A percentile compares a stretch with the other conserved stretches of the same genome.
Evolutionary conservation across 2,888 invertebrate genomes (phyloP).

Genomic region (Melieria crassipennis): DNA sequence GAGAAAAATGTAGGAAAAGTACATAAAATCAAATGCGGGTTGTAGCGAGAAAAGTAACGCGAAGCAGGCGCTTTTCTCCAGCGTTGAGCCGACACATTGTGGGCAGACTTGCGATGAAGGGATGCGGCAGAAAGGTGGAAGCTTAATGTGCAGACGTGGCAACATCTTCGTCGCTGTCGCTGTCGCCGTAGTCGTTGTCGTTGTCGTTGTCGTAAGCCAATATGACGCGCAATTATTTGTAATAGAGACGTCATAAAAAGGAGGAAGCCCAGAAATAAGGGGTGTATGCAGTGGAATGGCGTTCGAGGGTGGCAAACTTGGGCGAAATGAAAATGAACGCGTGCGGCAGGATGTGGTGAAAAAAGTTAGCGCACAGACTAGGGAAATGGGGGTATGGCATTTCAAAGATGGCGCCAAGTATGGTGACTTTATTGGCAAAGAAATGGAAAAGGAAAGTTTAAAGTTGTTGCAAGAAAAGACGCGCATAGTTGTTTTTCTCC

Average conservation of each 20-base stretch:
- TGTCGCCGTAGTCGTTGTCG: slow-evolving; percentile 3
- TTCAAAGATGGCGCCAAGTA: slow-evolving; percentile 43
- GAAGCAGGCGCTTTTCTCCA: too few relatives aligned
- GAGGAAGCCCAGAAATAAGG: slow-evolving; percentile 14
- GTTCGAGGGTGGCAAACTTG: not conserved
- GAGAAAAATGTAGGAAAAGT: slow-evolving; percentile 1
- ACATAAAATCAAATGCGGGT: not conserved
- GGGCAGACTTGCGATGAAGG: not conserved
- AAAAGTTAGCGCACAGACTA: not conserved
- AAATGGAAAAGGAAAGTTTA: slow-evolving; percentile 20
- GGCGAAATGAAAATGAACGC: not conserved
- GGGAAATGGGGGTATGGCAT: slow-evolving; percentile 19
- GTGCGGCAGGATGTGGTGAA: not conserved
- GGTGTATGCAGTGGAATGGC: not conserved
- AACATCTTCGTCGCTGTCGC: slow-evolving; percentile 1
- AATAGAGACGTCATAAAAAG: slow-evolving; percentile 57
- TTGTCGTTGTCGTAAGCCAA: slow-evolving; percentile 51
- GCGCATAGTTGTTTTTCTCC: slow-evolving; percentile 26
- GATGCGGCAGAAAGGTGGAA: slow-evolving; percentile 1
- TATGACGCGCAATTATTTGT: slow-evolving; percentile 65
- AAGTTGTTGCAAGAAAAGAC: slow-evolving; percentile 24
- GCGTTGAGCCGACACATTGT: not conserved
- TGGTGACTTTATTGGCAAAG: slow-evolving; percentile 28
- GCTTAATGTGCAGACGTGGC: slow-evolving; percentile 38
- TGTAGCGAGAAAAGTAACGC: slow-evolving; percentile 1